Base-by-base conservation (phyloP, 2,888 invertebrate species). In the Philereme transversata region DNA sequence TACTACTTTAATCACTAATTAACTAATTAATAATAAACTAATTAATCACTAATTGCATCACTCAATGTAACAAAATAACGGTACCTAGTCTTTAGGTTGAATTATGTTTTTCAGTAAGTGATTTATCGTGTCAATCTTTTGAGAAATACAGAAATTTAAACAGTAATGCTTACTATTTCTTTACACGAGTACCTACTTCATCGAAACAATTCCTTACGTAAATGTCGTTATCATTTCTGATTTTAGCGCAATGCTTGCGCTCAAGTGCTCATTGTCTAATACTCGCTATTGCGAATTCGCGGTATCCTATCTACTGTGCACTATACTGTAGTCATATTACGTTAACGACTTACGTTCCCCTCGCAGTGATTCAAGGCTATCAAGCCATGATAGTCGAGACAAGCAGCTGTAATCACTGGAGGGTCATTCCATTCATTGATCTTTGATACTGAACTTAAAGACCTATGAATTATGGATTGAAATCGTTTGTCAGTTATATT, bases 311-410 rank as follows among this genome's bases (percentile, higher is more conserved):
- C 44, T 33, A 47, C 46, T 34, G 34, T 51, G 36, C 50, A 47
- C 6, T 53, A 51, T 33, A 41, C 53, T 50, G 53, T 43, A 43
- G 54, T 53, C 59, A 51, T 54, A 62, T 57, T 41, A 51, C 59
- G 9, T 7, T 47, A 9, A 6, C 5, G 36, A 5, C 36, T 38
- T 57, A 54, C 51, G 40, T 40, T 58, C 62, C 68, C 65, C 62
- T 60, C 66, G 59, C 49, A 36, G 38, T 51, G n/a, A 55, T 55
- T 61, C 67, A 65, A 69, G 69, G 67, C 61, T 53, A 67, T 67
- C 69, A 62, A 66, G 57, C 64, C 45, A 49, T 51, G 45, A 45
- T 51, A 57, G 50, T 33, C 34, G 48, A 51, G 41, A 43, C 41
- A 41, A 9, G 33, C 51, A 4, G 36, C 8, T n/a, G 40, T 6